Percentiles rank a stretch among this genome's conserved stretches.
phyloP scores from a whole-genome alignment of 2,888 invertebrate genomes.

The Dynastes grantii region DNA sequence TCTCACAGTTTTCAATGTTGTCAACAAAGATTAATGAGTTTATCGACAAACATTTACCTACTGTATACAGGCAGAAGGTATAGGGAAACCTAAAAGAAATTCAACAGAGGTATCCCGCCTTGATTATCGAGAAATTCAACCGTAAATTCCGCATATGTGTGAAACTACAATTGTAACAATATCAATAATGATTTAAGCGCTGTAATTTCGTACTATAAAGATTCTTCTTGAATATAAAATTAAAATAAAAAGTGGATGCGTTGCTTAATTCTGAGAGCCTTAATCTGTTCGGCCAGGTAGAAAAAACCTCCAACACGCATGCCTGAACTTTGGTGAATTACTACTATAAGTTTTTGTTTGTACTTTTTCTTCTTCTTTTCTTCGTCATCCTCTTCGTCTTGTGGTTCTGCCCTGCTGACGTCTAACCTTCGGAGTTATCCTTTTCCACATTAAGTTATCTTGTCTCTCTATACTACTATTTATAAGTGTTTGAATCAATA shows the following conservation, averaged over 20 bases:
- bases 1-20: slow-evolving; percentile 38
- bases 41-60: slow-evolving; percentile 45
- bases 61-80: background rate
- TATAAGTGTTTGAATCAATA: slow-evolving; percentile 30
- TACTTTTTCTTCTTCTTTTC: slow-evolving; percentile 19
- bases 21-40: slow-evolving; percentile 48
- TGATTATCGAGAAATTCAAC: slow-evolving; percentile 12
- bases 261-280: slow-evolving; percentile 1
- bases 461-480: background rate
- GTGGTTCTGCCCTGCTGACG: slow-evolving; percentile 23
- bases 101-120: background rate
- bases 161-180: too few relatives aligned
- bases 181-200: too few relatives aligned
- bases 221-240: too few relatives aligned
- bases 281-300: slow-evolving; percentile 25
- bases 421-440: slow-evolving; percentile 24
- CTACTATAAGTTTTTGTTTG: slow-evolving; percentile 23
- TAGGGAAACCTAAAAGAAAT: slow-evolving; percentile 8
- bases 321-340: slow-evolving; percentile 36
- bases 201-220: too few relatives aligned
- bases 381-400: slow-evolving; percentile 18
- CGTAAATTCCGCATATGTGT: background rate
- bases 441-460: slow-evolving; percentile 16
- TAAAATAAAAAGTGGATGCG: background rate
- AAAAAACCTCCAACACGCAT: slow-evolving; percentile 30